Base-by-base conservation (phyloP, 2,113 vertebrate species). In the Alligator mississippiensis region DNA sequence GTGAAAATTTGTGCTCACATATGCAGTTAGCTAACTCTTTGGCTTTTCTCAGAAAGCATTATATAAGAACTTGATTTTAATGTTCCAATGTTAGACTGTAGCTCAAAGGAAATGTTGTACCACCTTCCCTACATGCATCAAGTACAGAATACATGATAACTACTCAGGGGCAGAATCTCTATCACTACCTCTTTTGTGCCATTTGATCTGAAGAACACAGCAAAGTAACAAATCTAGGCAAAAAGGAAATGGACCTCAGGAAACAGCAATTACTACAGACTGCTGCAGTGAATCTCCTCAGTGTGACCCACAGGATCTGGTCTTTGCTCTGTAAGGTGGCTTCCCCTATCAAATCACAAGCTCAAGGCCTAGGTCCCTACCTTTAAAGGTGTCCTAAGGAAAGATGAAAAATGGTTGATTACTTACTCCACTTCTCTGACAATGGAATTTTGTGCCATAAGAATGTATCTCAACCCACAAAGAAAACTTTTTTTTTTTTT, bases 291-390 rank as follows among this genome's bases (percentile, higher is more conserved):
- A 16, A 3, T n/a, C 28, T 17, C 28, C 28, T 66, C 15, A 66
- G 12, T 47, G 47, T 47, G 47, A 9, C 47, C 28, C 27, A n/a
- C 15, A n/a, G 13, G 27, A 13, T 25, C 63, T 66, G n/a, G 27
- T 13, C 27, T 8, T 27, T 72, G 61, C 80, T 82, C 12, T 61
- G 81, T 77, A 19, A 28, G 13, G 18, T 58, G 55, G 22, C 17
- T 89, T 85, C 22, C 9, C 21, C 27, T 64, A 55, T 68, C 93
- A 94, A 59, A 22, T 21, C 1, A 1, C 77, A 66, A 25, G 14
- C 28, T 90, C 28, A 58, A 80, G 55, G 62, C 19, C 59, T 88
- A n/a, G 4, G 5, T 88, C 15, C 22, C 0, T 0, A 2, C 64
- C 19, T 75, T 47, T 57, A 70, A 70, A 61, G 61, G n/a, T 8